Base-by-base conservation (phyloP, 2,797 vertebrate genomes). In the Petrocephalus sullivani region DNA sequence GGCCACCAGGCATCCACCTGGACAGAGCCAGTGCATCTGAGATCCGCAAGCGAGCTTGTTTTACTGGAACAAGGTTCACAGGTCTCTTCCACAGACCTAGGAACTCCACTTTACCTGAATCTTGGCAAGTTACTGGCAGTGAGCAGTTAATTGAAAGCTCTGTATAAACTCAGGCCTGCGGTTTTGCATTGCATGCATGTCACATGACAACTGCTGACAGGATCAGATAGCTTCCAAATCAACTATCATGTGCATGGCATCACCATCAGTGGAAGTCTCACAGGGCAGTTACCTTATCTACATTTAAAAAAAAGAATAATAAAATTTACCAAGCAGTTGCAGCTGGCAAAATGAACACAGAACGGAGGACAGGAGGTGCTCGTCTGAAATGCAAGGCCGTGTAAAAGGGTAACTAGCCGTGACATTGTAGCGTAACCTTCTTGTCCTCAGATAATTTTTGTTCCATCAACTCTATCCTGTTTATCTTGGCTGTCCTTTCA, bases 401-500 rank as follows among this genome's bases (percentile, higher is more conserved):
- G n/a, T 0, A 46, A 19, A 19, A 46, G 8, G 75, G n/a, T 37
- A 46, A 49, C 75, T 49, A n/a, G 75, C 75, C 75, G 3, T 81
- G 37, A 81, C 41, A 81, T 19, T 49, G 41, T 49, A 53, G n/a
- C 0, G 5, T 54, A 84, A 84, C 53, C 49, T 54, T 84, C 14
- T 54, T 23, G 82, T 84, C 82, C 82, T 54, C 51, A 84, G 82
- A 84, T 84, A 84, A 54, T 9, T 7, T 53, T 84, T 84, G 53
- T 84, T 84, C 53, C 82, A 84, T 84, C 21, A 19, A 56, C 82
- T 56, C 82, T 28, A 54, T 53, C 82, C 82, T 53, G 49, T 56
- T 84, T 84, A 56, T 84, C 56, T 56, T 84, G 75, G 75, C 41
- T 81, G 75, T 81, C 75, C 75, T 81, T 21, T 81, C 75, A 81